Base-by-base conservation (phyloP, 1,140 invertebrate genomes). In the Cataglyphis hispanica region DNA sequence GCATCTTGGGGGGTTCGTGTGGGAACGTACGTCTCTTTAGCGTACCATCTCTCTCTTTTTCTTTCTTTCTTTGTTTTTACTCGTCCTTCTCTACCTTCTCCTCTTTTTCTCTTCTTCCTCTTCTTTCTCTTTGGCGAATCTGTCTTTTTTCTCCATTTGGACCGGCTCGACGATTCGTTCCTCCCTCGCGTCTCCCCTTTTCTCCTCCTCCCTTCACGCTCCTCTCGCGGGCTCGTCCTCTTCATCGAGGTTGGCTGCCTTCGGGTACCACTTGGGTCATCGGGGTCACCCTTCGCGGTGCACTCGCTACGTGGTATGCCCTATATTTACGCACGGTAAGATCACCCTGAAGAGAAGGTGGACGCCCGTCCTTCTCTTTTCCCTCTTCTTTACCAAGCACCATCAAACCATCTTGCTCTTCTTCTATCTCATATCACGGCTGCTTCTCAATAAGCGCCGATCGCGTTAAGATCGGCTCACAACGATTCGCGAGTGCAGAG, bases 1-100 rank as follows among this genome's bases (percentile, higher is more conserved):
- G 94, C 94, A 95, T 95, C 94, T 95, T 94, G 94, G 94, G 94
- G 91, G 94, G 94, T 93, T 95, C 92, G 92, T 95, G 93, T 95
- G 93, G 94, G 93, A 94, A 95, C 93, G 94, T 94, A 94, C 94
- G 92, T 94, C 94, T 95, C 94, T 94, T 94, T 94, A 94, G 92
- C 89, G 91, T 92, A 91, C 90, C 87, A 92, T 86, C 78, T 86
- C 86, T 80, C 60, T 31, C 25, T 19, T 16, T n/a, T 11, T 63
- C 22, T 74, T 43, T 58, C 50, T 81, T 67, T 75, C 70, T 86
- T 76, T 66, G 61, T 75, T 70, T 58, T 13, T 25, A n/a, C 53
- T 60, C 50, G 58, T 84, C 77, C 25, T 56, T 4, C 46, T 50
- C 16, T 4, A 19, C 58, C 22, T 76, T 13, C 74, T 75, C 19